These are phyloP conservation scores for Thryonomys swinderianus DNA, from an alignment of 2,113 vertebrate genomes.

Conservation along the genomic window DNA sequence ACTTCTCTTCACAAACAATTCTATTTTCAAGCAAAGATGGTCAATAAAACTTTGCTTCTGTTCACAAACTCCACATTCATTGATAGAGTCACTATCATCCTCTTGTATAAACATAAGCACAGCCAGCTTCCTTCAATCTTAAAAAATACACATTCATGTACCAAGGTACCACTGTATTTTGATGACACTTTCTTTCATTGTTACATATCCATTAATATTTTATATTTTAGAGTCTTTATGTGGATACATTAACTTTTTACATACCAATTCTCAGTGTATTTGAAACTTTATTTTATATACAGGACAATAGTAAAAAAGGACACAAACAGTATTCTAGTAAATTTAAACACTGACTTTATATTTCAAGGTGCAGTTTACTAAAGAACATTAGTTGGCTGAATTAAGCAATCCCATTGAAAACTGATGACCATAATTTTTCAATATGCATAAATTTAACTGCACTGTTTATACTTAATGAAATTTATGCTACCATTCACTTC, in stretches of 20 bases:
- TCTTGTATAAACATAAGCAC: neutral
- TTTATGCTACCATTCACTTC: neutral
- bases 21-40: neutral
- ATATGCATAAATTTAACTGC: conserved; percentile 23
- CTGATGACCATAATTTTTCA: neutral
- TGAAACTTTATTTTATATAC: neutral
- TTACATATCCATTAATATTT: neutral
- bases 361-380: neutral
- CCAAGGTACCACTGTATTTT: too few relatives aligned
- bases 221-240: neutral
- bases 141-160: neutral
- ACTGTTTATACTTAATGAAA: conserved; percentile 30
- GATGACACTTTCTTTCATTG: neutral
- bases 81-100: neutral
- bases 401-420: conserved; percentile 40
- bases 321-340: neutral
- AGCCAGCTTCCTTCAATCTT: neutral
- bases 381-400: conserved; percentile 22
- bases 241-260: neutral
- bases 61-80: neutral
- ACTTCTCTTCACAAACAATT: neutral
- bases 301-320: neutral
- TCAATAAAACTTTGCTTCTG: neutral
- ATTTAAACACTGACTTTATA: neutral
- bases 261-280: neutral